Base-by-base conservation (phyloP, 2,888 invertebrate genomes). In the Heliconius ismenius region DNA sequence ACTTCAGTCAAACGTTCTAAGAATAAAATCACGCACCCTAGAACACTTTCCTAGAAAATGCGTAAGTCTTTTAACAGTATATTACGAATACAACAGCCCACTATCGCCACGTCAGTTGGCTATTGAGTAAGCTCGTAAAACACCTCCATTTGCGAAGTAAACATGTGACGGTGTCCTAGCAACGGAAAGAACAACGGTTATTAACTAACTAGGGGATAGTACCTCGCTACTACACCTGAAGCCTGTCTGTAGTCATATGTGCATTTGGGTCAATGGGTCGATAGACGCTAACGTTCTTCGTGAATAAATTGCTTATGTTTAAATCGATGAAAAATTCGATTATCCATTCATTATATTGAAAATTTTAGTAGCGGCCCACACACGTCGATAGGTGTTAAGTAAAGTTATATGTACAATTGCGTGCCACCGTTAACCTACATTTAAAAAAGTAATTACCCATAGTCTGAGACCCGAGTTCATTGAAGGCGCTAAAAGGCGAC, bases 341-440 rank as follows among this genome's bases (percentile, higher is more conserved):
- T 78, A 78, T 69, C 69, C 76, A 78, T 76, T 76, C 77, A 78
- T 80, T 79, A 69, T 60, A 80, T 58, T 70, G 75, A 75, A 79
- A 79, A 79, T 79, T 79, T 78, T 77, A 81, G 75, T 81, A 78
- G 76, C 74, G 78, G 78, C 78, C 73, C 77, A 76, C 81, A 83
- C 82, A 82, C 81, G 79, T 81, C 79, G 74, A 76, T 78, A 77
- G 75, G 80, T 83, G 83, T 82, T 83, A 81, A 18, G 7, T 7
- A 49, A 84, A 81, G 80, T 79, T 75, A 74, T 80, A 82, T 77
- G 75, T 82, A 81, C 88, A 87, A 89, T 91, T 87, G 91, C 92
- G 92, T 93, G 92, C 85, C 84, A 87, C 90, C 82, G 85, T 86
- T 92, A 90, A 92, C 92, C 92, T 87, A 92, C 92, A 92, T 92